A percentile compares a stretch with the other conserved stretches of the same genome.
Conservation (phyloP, 2,888 invertebrate genomes). For the Trachelus tabidus region DNA sequence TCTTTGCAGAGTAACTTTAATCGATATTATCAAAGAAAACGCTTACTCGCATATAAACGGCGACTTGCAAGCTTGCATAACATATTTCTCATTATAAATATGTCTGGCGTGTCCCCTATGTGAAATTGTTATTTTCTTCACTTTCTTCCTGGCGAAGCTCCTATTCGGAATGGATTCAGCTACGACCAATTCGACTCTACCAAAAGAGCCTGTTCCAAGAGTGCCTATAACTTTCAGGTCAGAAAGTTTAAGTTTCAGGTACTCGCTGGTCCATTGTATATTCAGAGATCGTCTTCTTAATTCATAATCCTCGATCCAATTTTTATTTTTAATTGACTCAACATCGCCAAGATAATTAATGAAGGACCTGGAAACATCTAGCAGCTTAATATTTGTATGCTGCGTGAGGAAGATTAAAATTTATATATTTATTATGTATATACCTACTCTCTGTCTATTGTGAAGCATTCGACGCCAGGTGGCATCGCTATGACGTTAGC, state of each 20-base stretch:
- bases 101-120: constrained; percentile 74
- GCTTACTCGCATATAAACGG: constrained; percentile 77
- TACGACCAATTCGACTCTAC: constrained; percentile 80
- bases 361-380: constrained; percentile 71
- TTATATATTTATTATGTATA: background rate
- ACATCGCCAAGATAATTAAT: constrained; percentile 84
- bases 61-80: constrained; percentile 74
- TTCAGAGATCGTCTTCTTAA: constrained; percentile 28
- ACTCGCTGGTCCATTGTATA: constrained; percentile 61
- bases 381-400: background rate
- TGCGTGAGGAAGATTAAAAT: background rate
- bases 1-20: background rate
- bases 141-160: constrained; percentile 74
- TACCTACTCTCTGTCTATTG: constrained; percentile 81
- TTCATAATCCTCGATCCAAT: constrained; percentile 40
- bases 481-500: constrained; percentile 89
- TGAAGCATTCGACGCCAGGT: constrained; percentile 86
- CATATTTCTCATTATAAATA: constrained; percentile 74
- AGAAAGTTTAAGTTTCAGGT: constrained; percentile 76
- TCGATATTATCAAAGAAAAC: background rate
- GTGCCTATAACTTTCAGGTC: constrained; percentile 85
- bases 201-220: constrained; percentile 91
- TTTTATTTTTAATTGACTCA: constrained; percentile 72
- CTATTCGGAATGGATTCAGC: constrained; percentile 48
- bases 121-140: constrained; percentile 73